Base-by-base conservation (phyloP, 2,113 vertebrate genomes). In the Zootoca vivipara region DNA sequence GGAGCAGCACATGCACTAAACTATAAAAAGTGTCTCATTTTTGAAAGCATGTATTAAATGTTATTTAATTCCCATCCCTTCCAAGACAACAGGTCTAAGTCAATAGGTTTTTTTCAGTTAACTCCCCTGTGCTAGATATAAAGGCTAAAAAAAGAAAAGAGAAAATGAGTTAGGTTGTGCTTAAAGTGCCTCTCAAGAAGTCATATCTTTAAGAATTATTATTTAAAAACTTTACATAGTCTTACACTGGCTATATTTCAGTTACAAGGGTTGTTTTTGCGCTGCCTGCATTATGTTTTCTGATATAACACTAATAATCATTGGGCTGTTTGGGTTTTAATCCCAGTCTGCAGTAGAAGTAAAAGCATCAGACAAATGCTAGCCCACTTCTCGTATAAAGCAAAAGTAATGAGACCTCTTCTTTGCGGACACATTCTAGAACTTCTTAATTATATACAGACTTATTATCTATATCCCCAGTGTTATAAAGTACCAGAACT, bases 381-480 rank as follows among this genome's bases (percentile, higher is more conserved):
- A 87, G 40, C 46, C 56, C 78, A 78, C 18, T 87, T 93, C 82
- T 91, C 52, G 26, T 81, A 52, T 85, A 89, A 90, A 94, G 92
- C 35, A 92, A 91, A 89, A 93, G 88, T 77, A 91, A 92, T 91
- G 92, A 95, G 91, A 94, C 85, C 83, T 94, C 78, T 95, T 95
- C 86, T 95, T 88, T 93, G 90, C 92, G 94, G 93, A 92, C 85
- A 94, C 95, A 95, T 95, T 94, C 95, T 8, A 12, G 90, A 97
- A 95, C 90, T 96, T 95, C 93, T 96, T 97, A 96, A 96, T 98
- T 97, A 97, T 96, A 96, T 86, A 94, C 92, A 94, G 90, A 92
- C 95, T 96, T 96, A 97, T 97, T 97, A 97, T 97, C 96, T 96
- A 83, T 89, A 95, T 96, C 94, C 95, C 95, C 94, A 96, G 96